These are phyloP conservation scores for Drosophila guanche DNA, from an alignment of 1,140 invertebrate genomes.

Conservation along the genomic window DNA sequence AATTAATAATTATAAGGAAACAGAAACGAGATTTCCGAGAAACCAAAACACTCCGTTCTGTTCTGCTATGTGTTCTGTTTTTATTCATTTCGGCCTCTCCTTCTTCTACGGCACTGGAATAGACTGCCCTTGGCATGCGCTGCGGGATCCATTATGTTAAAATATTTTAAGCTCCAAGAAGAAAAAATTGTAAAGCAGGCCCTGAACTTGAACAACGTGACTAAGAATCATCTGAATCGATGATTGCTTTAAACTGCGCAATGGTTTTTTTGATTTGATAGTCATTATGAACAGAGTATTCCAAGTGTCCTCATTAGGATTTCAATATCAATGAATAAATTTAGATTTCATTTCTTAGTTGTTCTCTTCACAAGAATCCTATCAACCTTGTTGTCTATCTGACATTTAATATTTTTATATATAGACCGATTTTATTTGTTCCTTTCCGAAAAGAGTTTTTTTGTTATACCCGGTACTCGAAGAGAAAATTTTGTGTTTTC, in stretches of 20 bases:
- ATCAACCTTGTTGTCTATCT: no score
- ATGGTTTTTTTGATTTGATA: neutral
- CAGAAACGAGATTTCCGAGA: slow-evolving; percentile 62
- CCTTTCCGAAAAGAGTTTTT: no score
- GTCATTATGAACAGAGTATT: no score
- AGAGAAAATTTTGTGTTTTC: no score
- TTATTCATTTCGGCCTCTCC: slow-evolving; percentile 15
- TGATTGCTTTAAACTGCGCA: slow-evolving; percentile 15
- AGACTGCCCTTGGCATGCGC: slow-evolving; percentile 17
- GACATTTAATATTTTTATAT: no score
- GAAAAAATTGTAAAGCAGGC: slow-evolving; percentile 41
- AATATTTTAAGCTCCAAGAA: slow-evolving; percentile 18
- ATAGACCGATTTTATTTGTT: no score
- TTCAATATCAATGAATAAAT: no score
- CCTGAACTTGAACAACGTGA: slow-evolving; percentile 42
- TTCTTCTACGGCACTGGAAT: slow-evolving; percentile 1
- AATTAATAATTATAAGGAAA: slow-evolving; percentile 76
- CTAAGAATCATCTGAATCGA: slow-evolving; percentile 22
- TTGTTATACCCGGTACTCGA: no score
- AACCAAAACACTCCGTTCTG: slow-evolving; percentile 42
- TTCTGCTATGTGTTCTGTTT: slow-evolving; percentile 15
- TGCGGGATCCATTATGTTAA: slow-evolving; percentile 32
- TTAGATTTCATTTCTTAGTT: no score
- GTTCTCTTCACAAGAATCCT: no score
- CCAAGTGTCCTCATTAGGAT: no score